phyloP scores from a whole-genome alignment of 2,888 invertebrate genomes.

The Mesorhabditis belari region DNA sequence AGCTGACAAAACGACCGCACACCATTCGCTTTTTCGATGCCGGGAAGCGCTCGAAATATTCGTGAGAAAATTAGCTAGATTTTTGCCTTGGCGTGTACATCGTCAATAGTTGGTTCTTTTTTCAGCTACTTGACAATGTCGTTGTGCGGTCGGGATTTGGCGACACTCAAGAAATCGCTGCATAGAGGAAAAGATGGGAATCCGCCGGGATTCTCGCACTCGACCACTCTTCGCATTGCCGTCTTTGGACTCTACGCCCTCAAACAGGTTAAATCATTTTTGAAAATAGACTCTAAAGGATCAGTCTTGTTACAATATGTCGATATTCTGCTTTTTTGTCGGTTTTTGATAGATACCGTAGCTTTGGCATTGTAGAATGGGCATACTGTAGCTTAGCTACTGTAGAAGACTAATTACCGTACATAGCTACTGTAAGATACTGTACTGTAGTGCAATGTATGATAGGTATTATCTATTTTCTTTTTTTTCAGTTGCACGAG shows the following conservation, averaged over 20 bases:
- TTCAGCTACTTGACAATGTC: not conserved
- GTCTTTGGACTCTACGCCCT: not conserved
- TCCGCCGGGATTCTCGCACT: not conserved
- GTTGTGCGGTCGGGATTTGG: not conserved
- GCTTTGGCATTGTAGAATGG: too few species aligned
- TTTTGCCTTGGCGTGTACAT: too few species aligned
- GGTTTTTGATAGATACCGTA: too few species aligned
- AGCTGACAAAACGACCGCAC: not conserved
- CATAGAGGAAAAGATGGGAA: not conserved
- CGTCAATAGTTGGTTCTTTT: too few species aligned
- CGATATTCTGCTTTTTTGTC: too few species aligned
- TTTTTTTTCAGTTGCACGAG: not conserved
- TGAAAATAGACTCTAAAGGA: too few species aligned
- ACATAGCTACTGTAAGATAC: too few species aligned
- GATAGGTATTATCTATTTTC: too few species aligned
- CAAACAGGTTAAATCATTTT: not conserved
- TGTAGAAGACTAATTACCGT: too few species aligned
- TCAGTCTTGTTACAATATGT: too few species aligned
- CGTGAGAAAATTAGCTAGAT: not conserved
- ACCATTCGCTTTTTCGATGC: not conserved
- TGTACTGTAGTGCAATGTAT: too few species aligned
- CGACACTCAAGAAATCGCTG: not conserved
- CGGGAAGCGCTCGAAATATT: not conserved
- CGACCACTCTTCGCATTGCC: not conserved
- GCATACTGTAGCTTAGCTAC: too few species aligned